Evolutionary conservation across 2,888 invertebrate species (phyloP).

Genomic region (Minunthozetes semirufus): DNA sequence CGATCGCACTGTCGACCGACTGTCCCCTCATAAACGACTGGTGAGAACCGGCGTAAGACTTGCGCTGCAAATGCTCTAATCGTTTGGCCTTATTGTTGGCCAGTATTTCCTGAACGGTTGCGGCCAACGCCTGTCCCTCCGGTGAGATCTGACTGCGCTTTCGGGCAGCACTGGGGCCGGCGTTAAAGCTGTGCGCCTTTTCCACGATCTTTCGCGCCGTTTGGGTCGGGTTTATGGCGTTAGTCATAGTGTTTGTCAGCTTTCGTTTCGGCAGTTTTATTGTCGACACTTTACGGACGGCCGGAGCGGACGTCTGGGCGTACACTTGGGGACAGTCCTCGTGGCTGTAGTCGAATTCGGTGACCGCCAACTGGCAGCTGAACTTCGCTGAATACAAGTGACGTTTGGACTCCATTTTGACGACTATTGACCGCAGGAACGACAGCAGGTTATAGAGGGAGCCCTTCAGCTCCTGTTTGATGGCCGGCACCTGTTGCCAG

Average conservation of each 20-base stretch:
- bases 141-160: neutral
- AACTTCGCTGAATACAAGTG: constrained; percentile 51
- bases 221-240: neutral
- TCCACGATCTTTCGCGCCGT: neutral
- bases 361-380: constrained; percentile 60
- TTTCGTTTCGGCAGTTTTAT: neutral
- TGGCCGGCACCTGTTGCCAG: constrained; percentile 32
- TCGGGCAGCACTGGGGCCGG: neutral
- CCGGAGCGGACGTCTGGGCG: neutral
- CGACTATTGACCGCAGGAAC: constrained; percentile 54
- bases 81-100: neutral
- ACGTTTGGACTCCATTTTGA: constrained; percentile 49
- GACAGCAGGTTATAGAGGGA: constrained; percentile 51
- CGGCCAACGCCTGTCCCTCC: neutral
- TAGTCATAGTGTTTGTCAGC: neutral
- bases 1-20: neutral
- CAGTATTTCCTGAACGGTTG: neutral
- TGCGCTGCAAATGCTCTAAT: constrained; percentile 34
- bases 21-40: neutral
- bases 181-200: constrained; percentile 33
- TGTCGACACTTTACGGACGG: constrained; percentile 1
- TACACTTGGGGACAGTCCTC: constrained; percentile 37
- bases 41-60: constrained; percentile 39
- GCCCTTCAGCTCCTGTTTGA: constrained; percentile 33
- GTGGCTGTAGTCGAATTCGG: constrained; percentile 53